Conservation (phyloP, 64 coral and sea anemone genomes). For the Trachythela sp. region DNA sequence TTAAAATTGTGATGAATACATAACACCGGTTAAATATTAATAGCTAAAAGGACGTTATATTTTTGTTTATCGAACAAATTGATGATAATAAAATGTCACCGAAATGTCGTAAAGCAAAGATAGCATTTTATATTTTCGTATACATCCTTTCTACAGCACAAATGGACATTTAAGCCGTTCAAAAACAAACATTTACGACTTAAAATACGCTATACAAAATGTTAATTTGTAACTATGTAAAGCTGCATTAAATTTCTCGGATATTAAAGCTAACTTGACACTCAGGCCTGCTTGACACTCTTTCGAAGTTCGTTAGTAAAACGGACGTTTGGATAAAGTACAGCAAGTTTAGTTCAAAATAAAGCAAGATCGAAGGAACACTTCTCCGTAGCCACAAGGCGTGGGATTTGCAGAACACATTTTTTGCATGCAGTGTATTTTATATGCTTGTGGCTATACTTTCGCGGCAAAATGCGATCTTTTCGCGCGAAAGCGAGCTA, state of each 20-base stretch:
- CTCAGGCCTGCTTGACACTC: neutral
- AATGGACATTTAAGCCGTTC: neutral
- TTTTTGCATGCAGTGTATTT: no score
- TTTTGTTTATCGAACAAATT: neutral
- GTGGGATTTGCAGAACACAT: no score
- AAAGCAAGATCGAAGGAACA: no score
- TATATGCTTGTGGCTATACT: neutral
- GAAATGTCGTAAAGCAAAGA: neutral
- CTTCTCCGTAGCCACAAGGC: no score
- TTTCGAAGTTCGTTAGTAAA: no score
- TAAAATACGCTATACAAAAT: neutral
- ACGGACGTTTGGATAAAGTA: no score
- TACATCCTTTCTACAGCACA: neutral
- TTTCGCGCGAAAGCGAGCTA: no score
- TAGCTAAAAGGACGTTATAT: neutral
- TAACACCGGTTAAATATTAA: neutral
- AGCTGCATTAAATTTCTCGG: neutral
- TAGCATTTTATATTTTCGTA: neutral
- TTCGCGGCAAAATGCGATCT: neutral
- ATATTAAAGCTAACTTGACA: neutral
- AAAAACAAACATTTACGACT: neutral
- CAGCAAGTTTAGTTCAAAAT: no score
- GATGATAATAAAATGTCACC: conserved; percentile 19
- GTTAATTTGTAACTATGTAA: no score
- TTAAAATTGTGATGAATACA: neutral